Conservation (phyloP, 2,113 vertebrate species). For the Benthochromis sp. region DNA sequence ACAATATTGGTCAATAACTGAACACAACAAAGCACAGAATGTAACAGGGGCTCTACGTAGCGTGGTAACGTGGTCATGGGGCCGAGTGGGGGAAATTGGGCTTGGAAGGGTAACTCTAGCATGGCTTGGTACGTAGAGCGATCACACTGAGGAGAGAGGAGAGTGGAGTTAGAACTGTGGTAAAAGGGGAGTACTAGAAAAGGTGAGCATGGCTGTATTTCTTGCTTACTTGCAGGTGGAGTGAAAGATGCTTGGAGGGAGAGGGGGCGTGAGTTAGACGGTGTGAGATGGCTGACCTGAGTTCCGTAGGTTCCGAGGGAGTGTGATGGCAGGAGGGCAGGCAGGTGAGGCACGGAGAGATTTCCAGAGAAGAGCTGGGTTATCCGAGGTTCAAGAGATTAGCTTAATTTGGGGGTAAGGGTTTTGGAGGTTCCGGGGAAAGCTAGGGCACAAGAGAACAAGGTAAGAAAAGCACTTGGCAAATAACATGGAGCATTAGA, state of each 20-base stretch:
- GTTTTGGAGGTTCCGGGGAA: neutral
- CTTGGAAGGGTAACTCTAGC: neutral
- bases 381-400: neutral
- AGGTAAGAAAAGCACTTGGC: neutral
- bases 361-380: neutral
- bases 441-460: neutral
- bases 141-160: neutral
- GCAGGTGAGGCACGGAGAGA: neutral
- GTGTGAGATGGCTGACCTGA: neutral
- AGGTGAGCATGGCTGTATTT: neutral
- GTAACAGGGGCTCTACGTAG: neutral
- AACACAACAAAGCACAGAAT: neutral
- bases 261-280: neutral
- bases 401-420: neutral
- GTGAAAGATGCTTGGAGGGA: neutral
- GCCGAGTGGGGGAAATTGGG: neutral
- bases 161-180: neutral
- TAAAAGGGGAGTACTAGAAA: neutral
- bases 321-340: neutral
- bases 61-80: neutral
- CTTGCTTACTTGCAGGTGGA: neutral
- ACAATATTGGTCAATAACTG: neutral
- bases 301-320: neutral
- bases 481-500: neutral
- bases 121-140: neutral